A percentile compares a stretch with the other conserved stretches of the same genome.
phyloP scores from a whole-genome alignment of 2,888 invertebrate genomes.

The Lacanobia wlatinum region DNA sequence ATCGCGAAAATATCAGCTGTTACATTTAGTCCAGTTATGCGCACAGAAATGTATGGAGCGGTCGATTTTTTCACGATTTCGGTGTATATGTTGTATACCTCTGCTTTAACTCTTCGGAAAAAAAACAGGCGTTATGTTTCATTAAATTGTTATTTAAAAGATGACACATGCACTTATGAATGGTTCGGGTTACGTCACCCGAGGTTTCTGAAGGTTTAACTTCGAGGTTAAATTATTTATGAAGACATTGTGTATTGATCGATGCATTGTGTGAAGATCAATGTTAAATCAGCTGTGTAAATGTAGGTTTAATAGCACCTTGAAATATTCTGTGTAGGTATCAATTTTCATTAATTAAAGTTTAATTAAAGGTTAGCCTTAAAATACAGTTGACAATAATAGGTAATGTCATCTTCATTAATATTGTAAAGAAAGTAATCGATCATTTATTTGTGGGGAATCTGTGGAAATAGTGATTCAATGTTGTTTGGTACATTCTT shows the following conservation, averaged over 20 bases:
- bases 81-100: background rate
- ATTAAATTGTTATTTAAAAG: background rate
- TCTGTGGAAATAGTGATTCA: too few species aligned
- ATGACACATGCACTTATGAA: slow-evolving; percentile 40
- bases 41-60: too few species aligned
- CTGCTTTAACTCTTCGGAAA: background rate
- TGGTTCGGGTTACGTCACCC: slow-evolving; percentile 66
- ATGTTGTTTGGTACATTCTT: too few species aligned
- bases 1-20: too few species aligned
- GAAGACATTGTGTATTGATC: slow-evolving; percentile 43
- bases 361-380: too few species aligned
- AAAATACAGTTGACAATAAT: too few species aligned
- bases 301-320: slow-evolving; percentile 22
- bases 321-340: slow-evolving; percentile 15
- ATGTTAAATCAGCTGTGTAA: slow-evolving; percentile 25
- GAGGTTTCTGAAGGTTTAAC: slow-evolving; percentile 70
- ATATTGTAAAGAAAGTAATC: too few species aligned
- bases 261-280: slow-evolving; percentile 38
- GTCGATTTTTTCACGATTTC: too few species aligned
- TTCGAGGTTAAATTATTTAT: slow-evolving; percentile 72
- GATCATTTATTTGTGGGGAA: too few species aligned
- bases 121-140: background rate
- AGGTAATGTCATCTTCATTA: too few species aligned
- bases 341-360: background rate
- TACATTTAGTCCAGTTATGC: too few species aligned